phyloP scores from a whole-genome alignment of 2,113 vertebrate species.

The Misgurnus mizolepis region DNA sequence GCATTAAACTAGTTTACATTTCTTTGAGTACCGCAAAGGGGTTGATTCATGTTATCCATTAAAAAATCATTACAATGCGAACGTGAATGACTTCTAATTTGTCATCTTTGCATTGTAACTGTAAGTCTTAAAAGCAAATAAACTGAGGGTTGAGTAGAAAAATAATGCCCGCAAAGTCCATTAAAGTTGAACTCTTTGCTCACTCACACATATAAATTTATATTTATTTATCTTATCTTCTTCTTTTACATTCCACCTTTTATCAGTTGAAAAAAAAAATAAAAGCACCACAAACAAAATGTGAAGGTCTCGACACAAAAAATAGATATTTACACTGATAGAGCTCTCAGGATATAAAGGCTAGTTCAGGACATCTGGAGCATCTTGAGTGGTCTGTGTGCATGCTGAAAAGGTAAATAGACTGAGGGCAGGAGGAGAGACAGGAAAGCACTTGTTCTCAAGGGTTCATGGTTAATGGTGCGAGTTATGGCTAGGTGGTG shows the following conservation, averaged over 20 bases:
- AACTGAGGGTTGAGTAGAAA: not conserved
- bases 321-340: too few species aligned
- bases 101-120: slow-evolving; percentile 31
- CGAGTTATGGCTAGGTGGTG: slow-evolving; percentile 61
- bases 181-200: too few species aligned
- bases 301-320: not conserved
- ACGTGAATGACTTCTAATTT: slow-evolving; percentile 25
- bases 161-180: too few species aligned
- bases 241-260: not conserved
- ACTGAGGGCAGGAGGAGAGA: not conserved
- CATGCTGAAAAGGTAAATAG: slow-evolving; percentile 15
- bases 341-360: not conserved
- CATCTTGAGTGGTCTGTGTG: slow-evolving; percentile 4
- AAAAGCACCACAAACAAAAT: not conserved
- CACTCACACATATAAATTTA: too few species aligned
- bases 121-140: slow-evolving; percentile 13
- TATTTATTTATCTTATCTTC: not conserved
- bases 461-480: slow-evolving; percentile 57
- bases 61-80: slow-evolving; percentile 34
- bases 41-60: slow-evolving; percentile 35
- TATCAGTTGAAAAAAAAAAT: not conserved
- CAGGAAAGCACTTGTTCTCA: slow-evolving; percentile 51
- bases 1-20: slow-evolving; percentile 40
- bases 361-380: not conserved
- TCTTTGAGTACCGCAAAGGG: slow-evolving; percentile 26